Evolutionary conservation across 2,113 vertebrate species (phyloP).

Genomic region (Puma concolor): DNA sequence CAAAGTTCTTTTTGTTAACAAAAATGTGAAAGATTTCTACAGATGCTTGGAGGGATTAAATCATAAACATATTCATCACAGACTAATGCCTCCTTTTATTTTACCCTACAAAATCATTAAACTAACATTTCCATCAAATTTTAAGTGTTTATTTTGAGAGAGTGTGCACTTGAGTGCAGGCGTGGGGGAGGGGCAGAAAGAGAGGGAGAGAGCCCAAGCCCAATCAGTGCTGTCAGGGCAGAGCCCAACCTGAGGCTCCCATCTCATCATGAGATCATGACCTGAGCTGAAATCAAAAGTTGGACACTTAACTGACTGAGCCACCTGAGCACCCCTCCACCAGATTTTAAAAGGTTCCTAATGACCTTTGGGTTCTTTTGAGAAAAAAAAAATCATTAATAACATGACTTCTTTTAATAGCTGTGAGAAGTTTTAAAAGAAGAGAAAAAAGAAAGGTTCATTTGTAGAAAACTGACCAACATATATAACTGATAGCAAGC

Average conservation of each 20-base stretch:
- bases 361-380: not conserved
- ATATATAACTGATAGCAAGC: not conserved
- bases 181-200: too few relatives aligned
- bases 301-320: too few relatives aligned
- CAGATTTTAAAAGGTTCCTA: not conserved
- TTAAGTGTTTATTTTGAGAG: not conserved
- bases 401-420: not conserved
- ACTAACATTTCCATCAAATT: not conserved
- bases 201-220: too few relatives aligned
- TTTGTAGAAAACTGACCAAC: not conserved
- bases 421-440: not conserved
- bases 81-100: not conserved
- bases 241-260: too few relatives aligned
- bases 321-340: not conserved
- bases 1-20: not conserved
- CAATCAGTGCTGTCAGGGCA: too few relatives aligned
- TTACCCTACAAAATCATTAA: not conserved
- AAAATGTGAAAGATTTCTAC: not conserved
- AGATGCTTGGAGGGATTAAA: not conserved
- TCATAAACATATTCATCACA: not conserved
- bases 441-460: conserved; percentile 5
- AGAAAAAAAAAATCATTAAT: not conserved
- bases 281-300: too few relatives aligned
- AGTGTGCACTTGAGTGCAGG: too few relatives aligned
- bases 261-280: too few relatives aligned